These are phyloP conservation scores for Nycteola revayana DNA, from an alignment of 2,888 invertebrate species.

Conservation along the genomic window DNA sequence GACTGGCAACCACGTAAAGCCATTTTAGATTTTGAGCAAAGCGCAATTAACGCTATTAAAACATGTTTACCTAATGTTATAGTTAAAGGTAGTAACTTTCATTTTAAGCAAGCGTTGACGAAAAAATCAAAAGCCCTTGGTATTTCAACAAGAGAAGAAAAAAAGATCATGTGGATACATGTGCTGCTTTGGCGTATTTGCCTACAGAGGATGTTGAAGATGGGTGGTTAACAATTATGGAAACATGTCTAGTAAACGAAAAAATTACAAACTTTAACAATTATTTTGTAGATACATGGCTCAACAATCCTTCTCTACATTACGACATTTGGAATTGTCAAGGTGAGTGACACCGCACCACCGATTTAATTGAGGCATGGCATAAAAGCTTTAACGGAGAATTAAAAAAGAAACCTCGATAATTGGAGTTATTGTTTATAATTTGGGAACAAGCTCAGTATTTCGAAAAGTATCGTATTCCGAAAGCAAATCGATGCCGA, in stretches of 20 bases:
- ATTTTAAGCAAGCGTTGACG: conserved; percentile 9
- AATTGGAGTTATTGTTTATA: no score
- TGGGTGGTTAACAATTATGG: conserved; percentile 13
- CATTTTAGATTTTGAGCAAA: conserved; percentile 11
- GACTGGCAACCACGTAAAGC: conserved; percentile 13
- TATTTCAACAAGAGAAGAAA: conserved; percentile 10
- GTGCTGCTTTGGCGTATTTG: conserved; percentile 9
- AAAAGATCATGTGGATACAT: conserved; percentile 8
- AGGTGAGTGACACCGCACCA: no score
- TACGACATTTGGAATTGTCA: no score
- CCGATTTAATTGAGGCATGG: no score
- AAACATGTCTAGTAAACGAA: conserved; percentile 1
- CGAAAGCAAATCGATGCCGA: no score
- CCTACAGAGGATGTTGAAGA: conserved; percentile 14
- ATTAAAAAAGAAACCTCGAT: no score
- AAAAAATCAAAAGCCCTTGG: conserved; percentile 5
- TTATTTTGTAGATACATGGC: no score
- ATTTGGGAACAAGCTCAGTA: no score
- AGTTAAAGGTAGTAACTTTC: conserved; percentile 12
- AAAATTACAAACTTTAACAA: no score
- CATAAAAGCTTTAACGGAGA: no score
- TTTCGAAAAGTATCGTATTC: no score
- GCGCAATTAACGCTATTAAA: conserved; percentile 9
- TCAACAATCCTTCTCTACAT: no score
- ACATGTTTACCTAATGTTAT: conserved; percentile 5